A percentile compares a stretch with the other conserved stretches of the same genome.
These are phyloP conservation scores for Macquaria ambigua DNA, from an alignment of 2,113 vertebrate species.

Conservation along the genomic window DNA sequence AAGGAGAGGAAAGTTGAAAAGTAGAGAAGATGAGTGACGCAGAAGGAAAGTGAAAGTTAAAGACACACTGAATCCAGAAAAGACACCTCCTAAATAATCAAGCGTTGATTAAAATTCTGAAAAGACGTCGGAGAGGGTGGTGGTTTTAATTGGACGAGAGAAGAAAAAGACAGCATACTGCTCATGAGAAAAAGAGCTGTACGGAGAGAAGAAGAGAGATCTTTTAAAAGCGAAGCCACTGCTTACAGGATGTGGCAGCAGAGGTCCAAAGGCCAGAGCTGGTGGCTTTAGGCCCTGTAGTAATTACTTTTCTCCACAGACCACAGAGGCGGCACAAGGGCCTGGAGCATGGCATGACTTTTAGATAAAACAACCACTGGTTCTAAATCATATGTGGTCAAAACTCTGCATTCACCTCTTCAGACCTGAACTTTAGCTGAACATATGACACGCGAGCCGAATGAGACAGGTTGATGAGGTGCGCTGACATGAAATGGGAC, in stretches of 20 bases:
- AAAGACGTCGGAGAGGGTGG: neutral
- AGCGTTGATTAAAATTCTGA: neutral
- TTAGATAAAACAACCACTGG: slow-evolving; percentile 36
- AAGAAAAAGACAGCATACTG: neutral
- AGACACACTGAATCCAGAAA: neutral
- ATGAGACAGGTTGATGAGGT: slow-evolving; percentile 25
- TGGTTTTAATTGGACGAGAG: neutral
- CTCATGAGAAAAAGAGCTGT: slow-evolving; percentile 19
- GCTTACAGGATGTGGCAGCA: slow-evolving; percentile 69
- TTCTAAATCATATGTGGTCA: slow-evolving; percentile 51
- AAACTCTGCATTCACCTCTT: slow-evolving; percentile 42
- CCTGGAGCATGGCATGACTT: slow-evolving; percentile 33
- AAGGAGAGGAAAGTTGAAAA: neutral
- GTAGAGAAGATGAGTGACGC: neutral
- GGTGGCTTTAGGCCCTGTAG: slow-evolving; percentile 71
- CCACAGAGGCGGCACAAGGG: slow-evolving; percentile 39
- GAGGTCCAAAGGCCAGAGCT: slow-evolving; percentile 42
- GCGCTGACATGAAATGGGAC: slow-evolving; percentile 28
- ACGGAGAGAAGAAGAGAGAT: neutral
- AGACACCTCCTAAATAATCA: slow-evolving; percentile 7
- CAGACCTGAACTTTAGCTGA: slow-evolving; percentile 3
- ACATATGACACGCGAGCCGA: neutral
- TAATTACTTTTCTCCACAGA: slow-evolving; percentile 67
- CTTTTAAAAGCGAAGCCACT: slow-evolving; percentile 34
- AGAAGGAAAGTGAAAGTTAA: slow-evolving; percentile 3